Conservation (phyloP, 2,888 invertebrate species). For the Lasioglossum malachurum region DNA sequence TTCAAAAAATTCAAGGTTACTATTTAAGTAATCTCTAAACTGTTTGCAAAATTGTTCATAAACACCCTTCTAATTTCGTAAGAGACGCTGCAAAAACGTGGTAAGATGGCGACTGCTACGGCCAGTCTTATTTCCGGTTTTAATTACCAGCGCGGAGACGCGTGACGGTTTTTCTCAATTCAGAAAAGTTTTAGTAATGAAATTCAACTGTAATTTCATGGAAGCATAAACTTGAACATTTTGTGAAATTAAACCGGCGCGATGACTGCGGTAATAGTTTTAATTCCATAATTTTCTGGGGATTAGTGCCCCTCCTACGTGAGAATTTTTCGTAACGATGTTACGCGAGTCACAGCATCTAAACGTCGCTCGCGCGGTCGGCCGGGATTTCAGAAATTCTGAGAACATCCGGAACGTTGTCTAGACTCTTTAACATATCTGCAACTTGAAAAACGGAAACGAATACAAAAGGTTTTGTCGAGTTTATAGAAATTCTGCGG, state of each 20-base stretch:
- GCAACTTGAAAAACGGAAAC: not conserved
- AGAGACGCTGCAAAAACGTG: not conserved
- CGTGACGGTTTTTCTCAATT: not conserved
- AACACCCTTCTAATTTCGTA: not conserved
- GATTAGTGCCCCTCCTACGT: conserved; percentile 32
- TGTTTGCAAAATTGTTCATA: not conserved
- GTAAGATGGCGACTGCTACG: not conserved
- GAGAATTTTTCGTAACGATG: conserved; percentile 37
- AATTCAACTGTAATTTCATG: conserved; percentile 12
- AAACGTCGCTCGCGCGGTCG: not conserved
- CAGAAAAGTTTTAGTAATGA: conserved; percentile 15
- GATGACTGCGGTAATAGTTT: conserved; percentile 23
- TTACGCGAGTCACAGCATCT: not conserved
- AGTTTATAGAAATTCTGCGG: not conserved
- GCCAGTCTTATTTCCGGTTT: not conserved
- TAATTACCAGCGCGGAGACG: not conserved
- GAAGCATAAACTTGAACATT: conserved; percentile 29
- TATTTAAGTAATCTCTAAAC: not conserved
- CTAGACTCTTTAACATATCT: not conserved
- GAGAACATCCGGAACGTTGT: not conserved
- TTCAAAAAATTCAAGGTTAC: not conserved
- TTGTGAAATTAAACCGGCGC: conserved; percentile 12
- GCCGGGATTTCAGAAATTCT: not conserved
- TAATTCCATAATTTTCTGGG: conserved; percentile 46
- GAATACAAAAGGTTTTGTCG: not conserved